These are phyloP conservation scores for Drosophila tripunctata DNA, from an alignment of 2,888 invertebrate species.

Conservation along the genomic window DNA sequence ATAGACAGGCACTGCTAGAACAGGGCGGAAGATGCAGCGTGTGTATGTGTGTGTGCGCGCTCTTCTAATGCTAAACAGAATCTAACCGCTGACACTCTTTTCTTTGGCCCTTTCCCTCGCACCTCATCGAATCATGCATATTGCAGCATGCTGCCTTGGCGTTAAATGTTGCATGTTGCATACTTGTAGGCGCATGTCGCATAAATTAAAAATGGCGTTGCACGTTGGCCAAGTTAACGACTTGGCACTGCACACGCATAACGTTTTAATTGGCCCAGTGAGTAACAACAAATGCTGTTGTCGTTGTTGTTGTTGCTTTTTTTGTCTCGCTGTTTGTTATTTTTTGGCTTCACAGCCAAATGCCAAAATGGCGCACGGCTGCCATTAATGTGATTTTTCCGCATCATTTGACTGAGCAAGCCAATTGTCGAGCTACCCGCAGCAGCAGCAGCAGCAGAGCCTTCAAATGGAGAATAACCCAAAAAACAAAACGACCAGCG, in stretches of 20 bases:
- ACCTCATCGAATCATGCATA: constrained; percentile 38
- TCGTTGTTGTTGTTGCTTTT: no score
- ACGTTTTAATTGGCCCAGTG: constrained; percentile 58
- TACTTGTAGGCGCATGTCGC: constrained; percentile 48
- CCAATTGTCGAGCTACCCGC: constrained; percentile 35
- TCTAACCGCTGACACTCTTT: neutral
- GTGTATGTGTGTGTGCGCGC: constrained; percentile 4
- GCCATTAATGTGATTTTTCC: constrained; percentile 75
- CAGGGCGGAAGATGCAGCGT: constrained; percentile 4
- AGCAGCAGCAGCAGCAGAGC: no score
- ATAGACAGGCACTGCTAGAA: constrained; percentile 6
- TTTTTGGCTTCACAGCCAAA: neutral
- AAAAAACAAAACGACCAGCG: constrained; percentile 24
- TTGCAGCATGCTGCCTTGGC: constrained; percentile 32
- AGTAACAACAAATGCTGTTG: constrained; percentile 28
- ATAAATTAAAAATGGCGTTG: constrained; percentile 59
- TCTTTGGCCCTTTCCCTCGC: constrained; percentile 1
- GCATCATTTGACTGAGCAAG: constrained; percentile 64
- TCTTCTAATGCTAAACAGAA: constrained; percentile 32
- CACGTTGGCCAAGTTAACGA: constrained; percentile 44
- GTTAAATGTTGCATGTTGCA: constrained; percentile 16
- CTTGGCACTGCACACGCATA: constrained; percentile 41
- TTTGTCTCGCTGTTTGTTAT: constrained; percentile 14
- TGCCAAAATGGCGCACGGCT: constrained; percentile 54
- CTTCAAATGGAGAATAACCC: constrained; percentile 9